Evolutionary conservation across 2,797 vertebrate species (phyloP), one percentile per base, ranked within the genome.

Genomic region (Fratercula arctica): DNA sequence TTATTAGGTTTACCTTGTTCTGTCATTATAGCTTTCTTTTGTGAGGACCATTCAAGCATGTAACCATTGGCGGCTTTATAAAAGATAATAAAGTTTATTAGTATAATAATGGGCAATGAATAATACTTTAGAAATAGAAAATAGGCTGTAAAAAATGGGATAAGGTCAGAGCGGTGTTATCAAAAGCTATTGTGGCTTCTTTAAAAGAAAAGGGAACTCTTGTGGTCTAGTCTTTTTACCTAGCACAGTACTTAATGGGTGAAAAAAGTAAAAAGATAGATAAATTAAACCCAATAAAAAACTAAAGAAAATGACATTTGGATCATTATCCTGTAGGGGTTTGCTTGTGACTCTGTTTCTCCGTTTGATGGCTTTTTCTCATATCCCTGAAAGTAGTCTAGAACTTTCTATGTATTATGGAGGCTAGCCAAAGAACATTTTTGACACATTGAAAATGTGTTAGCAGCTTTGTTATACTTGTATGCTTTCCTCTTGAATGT

Each of bases 81-180:
- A 96, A 87, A 96, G 87, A 96, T 94, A 96, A 96, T 97, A 97
- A 97, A 98, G 85, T 95, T 97, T 97, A 97, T 98, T 97, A 97
- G 91, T 46, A 29, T 95, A 96, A 97, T 97, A 97, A 97, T 57
- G 16, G 56, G 57, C 73, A 78, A 91, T 93, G 92, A 97, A 96
- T 95, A 93, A 94, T 96, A 73, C 51, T 76, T 79, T 51, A 88
- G 86, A 95, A 94, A 88, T 76, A 95, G 91, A 63, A 95, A 94
- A 95, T 70, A 93, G 79, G 82, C 48, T 60, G 41, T 94, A 89
- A 96, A 95, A 90, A 92, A 77, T 24, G 41, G 43, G 53, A 82
- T 92, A 86, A 95, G 90, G 92, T 95, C 87, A 92, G 93, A 93
- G 89, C 59, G 67, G 41, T 91, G 81, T 82, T 95, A 90, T 86